These are phyloP conservation scores for Herpailurus yagouaroundi DNA, from an alignment of 2,113 vertebrate genomes.

Conservation along the genomic window DNA sequence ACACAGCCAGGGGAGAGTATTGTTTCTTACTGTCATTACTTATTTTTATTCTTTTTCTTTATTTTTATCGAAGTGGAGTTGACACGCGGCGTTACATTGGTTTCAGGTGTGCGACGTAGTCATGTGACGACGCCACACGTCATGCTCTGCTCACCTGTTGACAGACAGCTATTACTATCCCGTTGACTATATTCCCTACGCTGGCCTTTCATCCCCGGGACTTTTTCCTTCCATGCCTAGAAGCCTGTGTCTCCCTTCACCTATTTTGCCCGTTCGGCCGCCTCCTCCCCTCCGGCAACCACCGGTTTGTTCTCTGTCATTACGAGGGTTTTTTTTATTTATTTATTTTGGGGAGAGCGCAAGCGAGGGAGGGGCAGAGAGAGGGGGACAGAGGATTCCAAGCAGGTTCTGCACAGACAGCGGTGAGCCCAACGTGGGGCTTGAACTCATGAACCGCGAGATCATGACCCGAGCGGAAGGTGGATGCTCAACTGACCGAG, in stretches of 20 bases:
- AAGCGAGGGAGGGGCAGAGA: no score
- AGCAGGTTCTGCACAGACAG: no score
- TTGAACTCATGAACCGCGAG: no score
- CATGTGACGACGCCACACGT: neutral
- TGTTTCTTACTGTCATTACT: neutral
- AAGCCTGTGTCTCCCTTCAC: neutral
- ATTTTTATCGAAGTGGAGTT: neutral
- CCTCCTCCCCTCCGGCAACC: neutral
- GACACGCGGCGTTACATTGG: neutral
- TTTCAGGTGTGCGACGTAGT: neutral
- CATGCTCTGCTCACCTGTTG: neutral
- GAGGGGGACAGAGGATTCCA: no score
- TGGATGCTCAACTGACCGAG: no score
- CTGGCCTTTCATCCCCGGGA: neutral
- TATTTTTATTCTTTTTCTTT: neutral
- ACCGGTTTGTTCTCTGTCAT: neutral
- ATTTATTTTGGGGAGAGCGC: no score
- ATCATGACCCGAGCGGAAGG: no score
- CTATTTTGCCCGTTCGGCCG: neutral
- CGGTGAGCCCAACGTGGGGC: no score
- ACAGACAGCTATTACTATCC: neutral
- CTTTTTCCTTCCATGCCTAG: neutral
- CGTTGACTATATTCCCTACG: neutral
- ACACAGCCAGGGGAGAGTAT: neutral
- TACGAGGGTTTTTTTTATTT: neutral